Base-by-base conservation (phyloP, 2,888 invertebrate genomes). In the Ceriagrion tenellum region DNA sequence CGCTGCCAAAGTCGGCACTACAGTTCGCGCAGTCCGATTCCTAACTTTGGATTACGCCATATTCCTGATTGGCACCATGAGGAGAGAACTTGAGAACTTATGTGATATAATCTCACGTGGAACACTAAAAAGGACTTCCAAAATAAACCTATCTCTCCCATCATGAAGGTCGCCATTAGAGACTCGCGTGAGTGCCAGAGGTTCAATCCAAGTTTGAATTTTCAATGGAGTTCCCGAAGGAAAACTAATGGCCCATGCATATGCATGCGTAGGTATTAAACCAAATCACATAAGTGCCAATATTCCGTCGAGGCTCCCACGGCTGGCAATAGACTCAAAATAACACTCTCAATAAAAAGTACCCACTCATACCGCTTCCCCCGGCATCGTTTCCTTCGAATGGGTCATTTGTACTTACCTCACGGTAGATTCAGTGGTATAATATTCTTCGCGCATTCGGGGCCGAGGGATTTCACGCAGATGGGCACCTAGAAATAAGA, bases 241-340 rank as follows among this genome's bases (percentile, higher is more conserved):
- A 69, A 69, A 69, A 69, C 69, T 69, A 69, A 69, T 69, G n/a
- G 26, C 69, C n/a, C n/a, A 69, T 69, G 69, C 26, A 69, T 69
- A 69, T 69, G 23, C n/a, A 69, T 10, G 47, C 4, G 47, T 4
- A 69, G 69, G 26, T 69, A 69, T 69, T 8, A 69, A 69, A 4
- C 69, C n/a, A 69, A 69, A 69, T 69, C 12, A 69, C 69, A 69
- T 69, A n/a, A n/a, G 69, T 69, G 26, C 69, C 69, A 69, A 26
- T n/a, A 69, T 69, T 69, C 69, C 69, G 23, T 6, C 69, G 23
- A 23, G 69, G n/a, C 26, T 69, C 69, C n/a, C 69, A 3, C 26
- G 4, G 69, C n/a, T 12, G 69, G 26, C n/a, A n/a, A 26, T 69
- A 69, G n/a, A 26, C 69, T 69, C 26, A n/a, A 69, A 69, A 69